Base-by-base conservation (phyloP, 2,113 vertebrate species). In the Benitochromis conjunctus region DNA sequence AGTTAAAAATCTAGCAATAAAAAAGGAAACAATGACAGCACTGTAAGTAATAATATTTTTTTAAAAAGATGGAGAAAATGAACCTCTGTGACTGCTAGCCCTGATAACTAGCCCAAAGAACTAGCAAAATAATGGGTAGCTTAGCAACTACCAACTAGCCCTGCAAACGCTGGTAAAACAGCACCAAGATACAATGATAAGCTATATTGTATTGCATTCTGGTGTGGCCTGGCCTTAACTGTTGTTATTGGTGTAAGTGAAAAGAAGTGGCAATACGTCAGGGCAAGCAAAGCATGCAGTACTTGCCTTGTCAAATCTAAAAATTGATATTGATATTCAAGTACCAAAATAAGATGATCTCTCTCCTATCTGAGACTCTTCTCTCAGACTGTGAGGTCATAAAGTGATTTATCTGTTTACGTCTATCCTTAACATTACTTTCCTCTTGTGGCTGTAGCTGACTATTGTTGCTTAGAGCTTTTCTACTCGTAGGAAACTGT, bases 241-340 rank as follows among this genome's bases (percentile, higher is more conserved):
- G 38, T 7, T 64, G 31, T 21, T 43, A 36, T 1, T 8, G 31
- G 10, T 64, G 34, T 38, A 64, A 38, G 60, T 64, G 60, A 36
- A 64, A 9, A 62, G 58, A 60, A 60, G 0, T 0, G 0, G 57
- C 8, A 60, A 9, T 1, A 60, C 0, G 1, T 60, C 57, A 18
- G 57, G 8, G 26, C 26, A 60, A 60, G 57, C 26, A 60, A 31
- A 31, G 5, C 14, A 6, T 10, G 26, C 57, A 31, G 57, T 60
- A 60, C 26, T 60, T 60, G 57, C 57, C 57, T 31, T 60, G 46
- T 48, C 14, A 57, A 14, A 60, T 31, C 8, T 31, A 31, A 4
- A 60, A 6, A 18, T 60, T 0, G 0, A 60, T 60, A 9, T 60
- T 31, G 57, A 31, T 0, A 31, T 58, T 58, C 14, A 60, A 62